phyloP scores from a whole-genome alignment of 2,113 vertebrate genomes.

The Varanus komodoensis region DNA sequence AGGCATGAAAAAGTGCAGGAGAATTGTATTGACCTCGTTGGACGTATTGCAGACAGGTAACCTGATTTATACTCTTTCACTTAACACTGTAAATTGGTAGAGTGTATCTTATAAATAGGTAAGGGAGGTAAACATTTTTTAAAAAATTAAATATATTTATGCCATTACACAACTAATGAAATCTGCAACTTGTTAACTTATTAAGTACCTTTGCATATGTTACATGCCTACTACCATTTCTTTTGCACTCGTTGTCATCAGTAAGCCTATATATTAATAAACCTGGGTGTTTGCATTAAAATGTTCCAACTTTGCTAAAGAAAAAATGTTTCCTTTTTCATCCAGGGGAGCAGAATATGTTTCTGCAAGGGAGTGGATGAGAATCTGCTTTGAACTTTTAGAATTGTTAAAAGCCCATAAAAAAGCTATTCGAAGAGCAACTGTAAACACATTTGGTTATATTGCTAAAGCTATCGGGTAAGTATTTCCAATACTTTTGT shows the following conservation, averaged over 20 bases:
- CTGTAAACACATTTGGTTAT: slow-evolving; percentile 98
- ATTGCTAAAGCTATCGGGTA: slow-evolving; percentile 99
- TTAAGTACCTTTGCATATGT: neutral
- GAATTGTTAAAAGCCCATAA: slow-evolving; percentile 98
- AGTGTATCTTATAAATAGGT: neutral
- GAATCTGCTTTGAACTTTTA: slow-evolving; percentile 97
- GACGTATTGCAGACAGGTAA: slow-evolving; percentile 96
- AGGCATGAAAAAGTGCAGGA: slow-evolving; percentile 99
- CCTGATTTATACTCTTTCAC: slow-evolving; percentile 9
- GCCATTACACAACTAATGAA: neutral
- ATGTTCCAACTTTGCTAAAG: neutral
- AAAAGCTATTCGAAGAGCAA: slow-evolving; percentile 97
- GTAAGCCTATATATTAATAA: neutral
- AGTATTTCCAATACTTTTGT: slow-evolving; percentile 51
- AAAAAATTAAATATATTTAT: neutral
- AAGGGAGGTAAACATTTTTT: neutral
- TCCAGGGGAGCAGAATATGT: slow-evolving; percentile 98
- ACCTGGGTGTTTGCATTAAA: neutral
- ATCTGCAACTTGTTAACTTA: neutral
- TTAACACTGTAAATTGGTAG: neutral
- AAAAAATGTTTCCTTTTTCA: slow-evolving; percentile 10
- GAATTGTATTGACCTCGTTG: slow-evolving; percentile 98
- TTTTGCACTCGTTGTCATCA: neutral
- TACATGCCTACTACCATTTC: neutral
- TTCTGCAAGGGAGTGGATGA: slow-evolving; percentile 99